These are phyloP conservation scores for Synanthedon myopaeformis DNA, from an alignment of 2,888 invertebrate genomes.

Conservation along the genomic window DNA sequence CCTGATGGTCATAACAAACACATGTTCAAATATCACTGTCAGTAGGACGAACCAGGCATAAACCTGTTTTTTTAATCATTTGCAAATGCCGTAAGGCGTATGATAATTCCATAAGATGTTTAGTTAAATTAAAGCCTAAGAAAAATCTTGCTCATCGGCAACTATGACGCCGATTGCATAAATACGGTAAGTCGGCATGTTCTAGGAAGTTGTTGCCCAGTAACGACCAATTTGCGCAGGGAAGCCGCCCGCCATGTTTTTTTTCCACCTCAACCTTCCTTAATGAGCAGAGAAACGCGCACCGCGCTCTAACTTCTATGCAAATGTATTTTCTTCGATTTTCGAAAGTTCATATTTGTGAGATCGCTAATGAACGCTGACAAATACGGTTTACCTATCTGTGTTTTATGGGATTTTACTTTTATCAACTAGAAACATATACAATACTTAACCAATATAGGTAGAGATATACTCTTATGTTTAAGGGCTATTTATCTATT, in stretches of 20 bases:
- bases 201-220: constrained; percentile 38
- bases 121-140: no score
- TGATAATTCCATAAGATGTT: no score
- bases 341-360: constrained; percentile 34
- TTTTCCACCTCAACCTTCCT: constrained; percentile 28
- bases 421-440: constrained; percentile 11
- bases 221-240: constrained; percentile 49
- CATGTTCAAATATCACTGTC: no score
- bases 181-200: constrained; percentile 30
- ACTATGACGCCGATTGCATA: constrained; percentile 36
- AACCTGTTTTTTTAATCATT: no score
- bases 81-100: no score
- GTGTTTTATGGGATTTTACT: constrained; percentile 24
- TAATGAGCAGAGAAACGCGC: constrained; percentile 56
- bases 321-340: constrained; percentile 54
- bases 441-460: not conserved
- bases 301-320: constrained; percentile 43
- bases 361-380: constrained; percentile 20
- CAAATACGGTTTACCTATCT: constrained; percentile 12
- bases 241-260: constrained; percentile 26
- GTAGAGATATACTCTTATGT: no score
- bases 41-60: no score
- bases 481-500: no score
- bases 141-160: constrained; percentile 18
- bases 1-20: no score